Evolutionary conservation across 2,113 vertebrate species (phyloP), one percentile per base, ranked within the genome.

Genomic region (Brachionichthys hirsutus): DNA sequence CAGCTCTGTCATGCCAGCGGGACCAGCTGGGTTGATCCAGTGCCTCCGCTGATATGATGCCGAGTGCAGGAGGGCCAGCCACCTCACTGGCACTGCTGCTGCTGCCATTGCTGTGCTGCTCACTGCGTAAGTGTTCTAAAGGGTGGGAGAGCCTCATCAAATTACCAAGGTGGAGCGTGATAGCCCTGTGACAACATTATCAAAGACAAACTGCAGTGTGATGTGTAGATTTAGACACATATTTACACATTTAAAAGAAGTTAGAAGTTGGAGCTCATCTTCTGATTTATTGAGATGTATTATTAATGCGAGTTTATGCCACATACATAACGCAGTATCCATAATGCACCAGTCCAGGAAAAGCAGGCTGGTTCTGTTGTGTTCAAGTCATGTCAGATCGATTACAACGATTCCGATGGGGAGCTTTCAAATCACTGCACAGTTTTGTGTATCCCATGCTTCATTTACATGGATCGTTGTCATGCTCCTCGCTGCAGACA

Each of bases 21-120:
- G 54, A 82, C 51, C 79, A 60, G 55, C 73, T 67, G 77, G 43
- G 57, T 62, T 64, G 68, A 64, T 52, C 64, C 62, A 50, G 58
- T 74, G 71, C 69, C 58, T 50, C 76, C 75, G 74, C 72, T 86
- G 83, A 81, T 74, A 90, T 54, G 77, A 91, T 90, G 90, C 74
- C 70, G 69, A 75, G 80, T 81, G 80, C 75, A 64, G 77, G 78
- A 66, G 71, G 75, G 38, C 61, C 79, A 34, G 51, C 68, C 61
- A 78, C 73, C 67, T 75, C 73, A 50, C 67, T 88, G 35, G 22
- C 82, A 44, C 65, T 86, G 67, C 70, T 91, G 48, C 59, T 35
- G 72, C 61, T 85, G 79, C 82, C 80, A 6, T 3, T 86, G 46
- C 38, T 84, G 59, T 81, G 75, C 81, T 87, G 73, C 73, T 82